Evolutionary conservation across 2,113 vertebrate species (phyloP).

Genomic region (Archilochus colubris): DNA sequence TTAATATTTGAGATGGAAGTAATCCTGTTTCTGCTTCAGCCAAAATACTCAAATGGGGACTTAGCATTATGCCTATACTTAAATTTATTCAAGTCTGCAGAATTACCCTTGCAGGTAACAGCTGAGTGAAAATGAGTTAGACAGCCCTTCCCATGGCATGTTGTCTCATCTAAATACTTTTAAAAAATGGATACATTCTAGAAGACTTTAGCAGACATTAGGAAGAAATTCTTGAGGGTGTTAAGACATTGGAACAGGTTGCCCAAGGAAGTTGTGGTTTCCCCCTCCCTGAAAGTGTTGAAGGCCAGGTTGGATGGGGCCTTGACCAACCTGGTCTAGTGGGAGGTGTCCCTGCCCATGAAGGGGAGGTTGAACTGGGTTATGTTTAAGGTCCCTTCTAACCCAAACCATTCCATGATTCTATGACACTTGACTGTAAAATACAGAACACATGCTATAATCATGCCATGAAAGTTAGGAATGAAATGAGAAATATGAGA

Average conservation of each 20-base stretch:
- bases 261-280: no score
- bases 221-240: no score
- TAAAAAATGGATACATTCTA: background rate
- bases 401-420: no score
- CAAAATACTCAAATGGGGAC: background rate
- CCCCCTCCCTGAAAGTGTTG: no score
- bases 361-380: no score
- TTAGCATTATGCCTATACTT: background rate
- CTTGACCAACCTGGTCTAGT: no score
- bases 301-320: no score
- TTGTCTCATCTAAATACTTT: background rate
- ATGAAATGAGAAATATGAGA: background rate
- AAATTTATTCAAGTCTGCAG: background rate
- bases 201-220: background rate
- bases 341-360: no score
- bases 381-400: no score
- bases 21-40: background rate
- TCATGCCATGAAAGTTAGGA: background rate
- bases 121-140: background rate
- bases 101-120: background rate
- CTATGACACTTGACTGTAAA: background rate
- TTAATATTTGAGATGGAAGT: background rate
- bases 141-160: background rate
- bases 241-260: no score
- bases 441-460: background rate